Evolutionary conservation across 2,113 vertebrate species (phyloP).

Genomic region (Pogona vitticeps): DNA sequence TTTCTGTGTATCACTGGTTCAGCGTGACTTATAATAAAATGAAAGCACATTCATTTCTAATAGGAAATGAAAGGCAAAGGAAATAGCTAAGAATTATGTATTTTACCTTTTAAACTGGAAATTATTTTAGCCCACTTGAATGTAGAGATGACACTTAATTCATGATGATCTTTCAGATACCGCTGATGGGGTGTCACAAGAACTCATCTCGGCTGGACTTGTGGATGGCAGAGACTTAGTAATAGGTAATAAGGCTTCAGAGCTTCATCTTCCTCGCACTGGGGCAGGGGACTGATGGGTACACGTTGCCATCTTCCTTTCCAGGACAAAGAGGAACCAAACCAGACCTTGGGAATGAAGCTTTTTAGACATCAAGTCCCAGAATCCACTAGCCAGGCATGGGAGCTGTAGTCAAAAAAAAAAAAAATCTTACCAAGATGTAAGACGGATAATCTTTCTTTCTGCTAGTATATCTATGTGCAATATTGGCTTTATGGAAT

Average conservation of each 20-base stretch:
- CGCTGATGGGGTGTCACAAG: conserved; percentile 96
- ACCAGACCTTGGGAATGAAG: too few relatives aligned
- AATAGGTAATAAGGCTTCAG: conserved; percentile 83
- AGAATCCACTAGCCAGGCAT: too few relatives aligned
- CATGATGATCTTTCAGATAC: conserved; percentile 84
- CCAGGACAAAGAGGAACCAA: background rate
- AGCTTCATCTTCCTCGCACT: background rate
- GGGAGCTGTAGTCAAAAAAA: too few relatives aligned
- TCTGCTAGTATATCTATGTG: background rate
- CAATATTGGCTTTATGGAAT: too few relatives aligned
- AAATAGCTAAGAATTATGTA: background rate
- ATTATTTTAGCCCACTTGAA: background rate
- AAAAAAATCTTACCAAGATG: too few relatives aligned
- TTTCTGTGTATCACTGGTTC: background rate
- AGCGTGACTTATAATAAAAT: background rate
- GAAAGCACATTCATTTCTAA: background rate
- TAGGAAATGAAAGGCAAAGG: background rate
- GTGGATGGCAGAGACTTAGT: conserved; percentile 96
- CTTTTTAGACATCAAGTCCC: too few relatives aligned
- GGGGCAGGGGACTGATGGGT: background rate
- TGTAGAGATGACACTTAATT: conserved; percentile 33
- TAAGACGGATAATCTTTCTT: background rate
- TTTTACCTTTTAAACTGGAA: background rate
- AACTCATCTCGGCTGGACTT: conserved; percentile 96
- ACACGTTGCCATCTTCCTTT: background rate